Conservation (phyloP, 2,797 vertebrate genomes). For the Calcarius lapponicus region DNA sequence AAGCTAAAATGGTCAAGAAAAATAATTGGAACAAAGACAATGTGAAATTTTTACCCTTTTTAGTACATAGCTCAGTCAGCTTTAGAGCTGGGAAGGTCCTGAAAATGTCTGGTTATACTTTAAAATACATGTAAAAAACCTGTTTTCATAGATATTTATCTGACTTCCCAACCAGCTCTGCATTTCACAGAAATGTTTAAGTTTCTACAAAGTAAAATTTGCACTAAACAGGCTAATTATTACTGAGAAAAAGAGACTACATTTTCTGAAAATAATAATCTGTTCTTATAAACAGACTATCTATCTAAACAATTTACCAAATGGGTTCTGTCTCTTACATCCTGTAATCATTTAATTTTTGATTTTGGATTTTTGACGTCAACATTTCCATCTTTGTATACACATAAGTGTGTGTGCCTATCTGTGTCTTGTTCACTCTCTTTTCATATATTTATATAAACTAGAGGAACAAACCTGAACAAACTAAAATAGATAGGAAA, state of each 20-base stretch:
- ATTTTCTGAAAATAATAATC: background rate
- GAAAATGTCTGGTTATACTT: background rate
- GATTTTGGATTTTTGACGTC: background rate
- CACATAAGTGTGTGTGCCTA: too few relatives aligned
- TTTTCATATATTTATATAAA: background rate
- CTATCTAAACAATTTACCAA: background rate
- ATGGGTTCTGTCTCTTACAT: background rate
- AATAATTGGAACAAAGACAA: background rate
- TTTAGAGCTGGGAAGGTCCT: background rate
- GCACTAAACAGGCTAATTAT: background rate
- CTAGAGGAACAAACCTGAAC: background rate
- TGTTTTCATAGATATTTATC: background rate
- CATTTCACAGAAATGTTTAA: background rate
- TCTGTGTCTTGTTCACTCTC: rapidly evolving
- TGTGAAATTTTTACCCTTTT: background rate
- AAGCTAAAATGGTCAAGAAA: background rate
- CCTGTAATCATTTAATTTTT: background rate
- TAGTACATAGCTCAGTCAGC: background rate
- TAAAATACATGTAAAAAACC: background rate
- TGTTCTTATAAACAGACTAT: background rate
- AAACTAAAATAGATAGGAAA: background rate
- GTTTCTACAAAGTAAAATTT: background rate
- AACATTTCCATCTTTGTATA: background rate
- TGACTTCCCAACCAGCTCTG: background rate
- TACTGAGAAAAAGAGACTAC: background rate